These are phyloP conservation scores for Serripes groenlandicus DNA, from an alignment of 2,888 invertebrate species.

Conservation along the genomic window DNA sequence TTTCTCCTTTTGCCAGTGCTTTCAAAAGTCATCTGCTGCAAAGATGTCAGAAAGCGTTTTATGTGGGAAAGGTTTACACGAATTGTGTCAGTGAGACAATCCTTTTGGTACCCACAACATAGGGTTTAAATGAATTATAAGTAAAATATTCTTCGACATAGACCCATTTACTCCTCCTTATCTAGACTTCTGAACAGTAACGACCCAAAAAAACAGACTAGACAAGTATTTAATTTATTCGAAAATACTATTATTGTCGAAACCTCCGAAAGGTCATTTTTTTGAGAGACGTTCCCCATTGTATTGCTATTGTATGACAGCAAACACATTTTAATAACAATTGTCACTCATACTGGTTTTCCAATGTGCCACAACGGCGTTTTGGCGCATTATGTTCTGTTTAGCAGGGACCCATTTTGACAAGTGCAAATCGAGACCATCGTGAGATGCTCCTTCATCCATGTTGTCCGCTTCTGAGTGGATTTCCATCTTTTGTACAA, in stretches of 20 bases:
- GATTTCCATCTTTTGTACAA: conserved; percentile 95
- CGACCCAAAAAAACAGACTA: too few species aligned
- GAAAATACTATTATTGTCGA: too few species aligned
- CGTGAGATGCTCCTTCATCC: conserved; percentile 89
- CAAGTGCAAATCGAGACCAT: not conserved
- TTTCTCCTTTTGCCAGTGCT: not conserved
- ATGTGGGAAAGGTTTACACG: not conserved
- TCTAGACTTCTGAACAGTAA: too few species aligned
- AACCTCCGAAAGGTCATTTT: too few species aligned
- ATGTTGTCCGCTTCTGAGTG: conserved; percentile 95
- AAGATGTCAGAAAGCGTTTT: not conserved
- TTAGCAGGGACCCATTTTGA: conserved; percentile 56
- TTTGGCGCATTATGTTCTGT: conserved; percentile 62
- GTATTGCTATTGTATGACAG: too few species aligned
- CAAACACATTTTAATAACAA: not conserved
- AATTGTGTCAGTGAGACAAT: too few species aligned
- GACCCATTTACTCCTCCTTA: too few species aligned
- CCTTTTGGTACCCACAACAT: too few species aligned
- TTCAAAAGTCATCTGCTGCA: not conserved
- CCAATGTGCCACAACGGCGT: conserved; percentile 67
- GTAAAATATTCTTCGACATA: too few species aligned
- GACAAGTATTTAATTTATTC: too few species aligned
- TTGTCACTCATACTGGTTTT: conserved; percentile 41
- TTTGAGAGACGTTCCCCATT: too few species aligned
- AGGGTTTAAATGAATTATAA: too few species aligned